phyloP scores from a whole-genome alignment of 2,113 vertebrate species.

The Amphiprion ocellaris region DNA sequence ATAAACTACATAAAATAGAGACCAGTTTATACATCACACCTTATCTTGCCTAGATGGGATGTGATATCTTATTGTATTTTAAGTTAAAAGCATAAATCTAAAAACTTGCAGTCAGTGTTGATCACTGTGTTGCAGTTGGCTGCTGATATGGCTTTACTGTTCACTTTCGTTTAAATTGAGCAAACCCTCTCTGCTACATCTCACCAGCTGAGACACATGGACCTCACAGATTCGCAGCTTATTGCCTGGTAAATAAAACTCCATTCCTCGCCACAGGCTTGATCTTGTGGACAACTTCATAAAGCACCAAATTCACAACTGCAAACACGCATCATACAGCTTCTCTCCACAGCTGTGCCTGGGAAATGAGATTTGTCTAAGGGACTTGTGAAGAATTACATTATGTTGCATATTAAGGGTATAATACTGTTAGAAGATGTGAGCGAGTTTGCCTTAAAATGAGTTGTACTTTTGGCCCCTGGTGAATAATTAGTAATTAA shows the following conservation, averaged over 20 bases:
- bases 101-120: slow-evolving; percentile 8
- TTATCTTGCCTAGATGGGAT: neutral
- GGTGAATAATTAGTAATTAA: too few relatives aligned
- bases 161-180: slow-evolving; percentile 33
- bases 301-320: slow-evolving; percentile 21
- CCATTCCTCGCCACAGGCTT: neutral
- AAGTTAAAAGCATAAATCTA: neutral
- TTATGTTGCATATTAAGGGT: neutral
- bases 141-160: slow-evolving; percentile 20
- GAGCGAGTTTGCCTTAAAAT: neutral
- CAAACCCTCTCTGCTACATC: neutral
- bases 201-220: slow-evolving; percentile 35
- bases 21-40: neutral
- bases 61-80: neutral
- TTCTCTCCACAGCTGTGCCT: slow-evolving; percentile 6
- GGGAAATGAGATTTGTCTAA: slow-evolving; percentile 10
- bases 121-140: slow-evolving; percentile 4
- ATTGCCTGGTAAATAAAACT: slow-evolving; percentile 29
- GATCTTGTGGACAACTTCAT: slow-evolving; percentile 22
- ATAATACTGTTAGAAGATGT: neutral
- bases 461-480: too few relatives aligned
- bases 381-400: neutral
- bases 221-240: slow-evolving; percentile 12
- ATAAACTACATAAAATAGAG: too few relatives aligned
- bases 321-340: slow-evolving; percentile 3